Evolutionary conservation across 2,888 invertebrate genomes (phyloP).

Genomic region (Neocrepidodera transversa): DNA sequence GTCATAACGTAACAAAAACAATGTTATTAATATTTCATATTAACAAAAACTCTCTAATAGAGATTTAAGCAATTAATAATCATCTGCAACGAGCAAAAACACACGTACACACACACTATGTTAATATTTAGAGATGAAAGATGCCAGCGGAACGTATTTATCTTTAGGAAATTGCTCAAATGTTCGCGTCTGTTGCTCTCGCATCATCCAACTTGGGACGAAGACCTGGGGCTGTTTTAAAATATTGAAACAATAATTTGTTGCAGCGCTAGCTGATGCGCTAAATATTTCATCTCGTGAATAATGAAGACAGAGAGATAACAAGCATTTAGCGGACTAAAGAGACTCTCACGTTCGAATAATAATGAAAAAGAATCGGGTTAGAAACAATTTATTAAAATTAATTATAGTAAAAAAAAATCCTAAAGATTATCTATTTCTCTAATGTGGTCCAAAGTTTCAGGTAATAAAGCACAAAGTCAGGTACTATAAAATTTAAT

Average conservation of each 20-base stretch:
- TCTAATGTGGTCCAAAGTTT: no score
- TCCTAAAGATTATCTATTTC: no score
- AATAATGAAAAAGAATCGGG: not conserved
- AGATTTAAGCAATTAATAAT: slow-evolving; percentile 7
- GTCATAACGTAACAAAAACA: no score
- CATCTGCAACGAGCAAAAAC: not conserved
- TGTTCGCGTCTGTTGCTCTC: not conserved
- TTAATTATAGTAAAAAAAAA: no score
- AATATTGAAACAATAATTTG: slow-evolving; percentile 37
- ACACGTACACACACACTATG: slow-evolving; percentile 6
- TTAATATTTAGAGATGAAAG: slow-evolving; percentile 31
- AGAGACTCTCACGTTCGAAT: not conserved
- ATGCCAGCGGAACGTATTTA: slow-evolving; percentile 25
- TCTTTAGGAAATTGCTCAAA: slow-evolving; percentile 26
- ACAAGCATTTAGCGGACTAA: slow-evolving; percentile 1
- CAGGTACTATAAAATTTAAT: no score
- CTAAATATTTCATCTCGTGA: slow-evolving; percentile 18
- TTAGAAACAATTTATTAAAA: no score
- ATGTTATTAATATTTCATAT: no score
- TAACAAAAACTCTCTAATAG: no score
- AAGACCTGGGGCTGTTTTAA: slow-evolving; percentile 31
- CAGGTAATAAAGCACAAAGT: no score
- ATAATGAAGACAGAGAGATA: slow-evolving; percentile 25
- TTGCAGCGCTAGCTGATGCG: slow-evolving; percentile 23
- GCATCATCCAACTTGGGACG: slow-evolving; percentile 10